Evolutionary conservation across 2,113 vertebrate genomes (phyloP), one percentile per base, ranked within the genome.

Genomic region (Leptosomus discolor): DNA sequence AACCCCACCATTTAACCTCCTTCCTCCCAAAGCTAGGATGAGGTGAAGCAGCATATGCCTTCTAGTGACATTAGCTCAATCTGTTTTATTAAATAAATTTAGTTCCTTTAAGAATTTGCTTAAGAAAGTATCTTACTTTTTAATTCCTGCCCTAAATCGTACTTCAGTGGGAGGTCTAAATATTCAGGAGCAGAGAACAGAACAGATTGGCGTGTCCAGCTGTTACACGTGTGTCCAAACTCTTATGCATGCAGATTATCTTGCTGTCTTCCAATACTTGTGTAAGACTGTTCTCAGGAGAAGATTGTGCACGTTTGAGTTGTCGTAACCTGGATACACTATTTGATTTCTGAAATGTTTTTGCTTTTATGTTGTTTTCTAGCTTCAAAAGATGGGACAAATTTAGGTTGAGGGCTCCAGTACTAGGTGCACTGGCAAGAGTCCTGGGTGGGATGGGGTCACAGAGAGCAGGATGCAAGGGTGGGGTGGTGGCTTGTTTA

Each of bases 21-120:
- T 78, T 94, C 89, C 36, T 92, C 53, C 51, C 30, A 9, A 20
- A 36, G 30, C 48, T 1, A 7, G 63, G 69, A 22, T 86, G 77
- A 87, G 73, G 80, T 91, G 80, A 46, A 54, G 83, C 80, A 94
- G 73, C 93, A 89, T 46, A 77, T 87, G 93, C 83, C 51, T 96
- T 27, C 60, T 70, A 4, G 46, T 81, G 69, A 67, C 32, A 70
- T 41, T 39, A 41, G 29, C 53, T 18, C 76, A 64, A 2, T 51
- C 76, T 84, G 56, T 41, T 88, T 88, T 37, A n/a, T 45, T 67
- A 18, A 61, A 43, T 48, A 36, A 63, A 83, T n/a, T 2, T 1
- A n/a, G 34, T n/a, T 43, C 68, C n/a, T n/a, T 45, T 5, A 10
- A 58, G 50, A 67, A 63, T 87, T 85, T 71, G 12, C 46, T 71